Base-by-base conservation (phyloP, 2,888 invertebrate species). In the Scaptomyza polygonia region DNA sequence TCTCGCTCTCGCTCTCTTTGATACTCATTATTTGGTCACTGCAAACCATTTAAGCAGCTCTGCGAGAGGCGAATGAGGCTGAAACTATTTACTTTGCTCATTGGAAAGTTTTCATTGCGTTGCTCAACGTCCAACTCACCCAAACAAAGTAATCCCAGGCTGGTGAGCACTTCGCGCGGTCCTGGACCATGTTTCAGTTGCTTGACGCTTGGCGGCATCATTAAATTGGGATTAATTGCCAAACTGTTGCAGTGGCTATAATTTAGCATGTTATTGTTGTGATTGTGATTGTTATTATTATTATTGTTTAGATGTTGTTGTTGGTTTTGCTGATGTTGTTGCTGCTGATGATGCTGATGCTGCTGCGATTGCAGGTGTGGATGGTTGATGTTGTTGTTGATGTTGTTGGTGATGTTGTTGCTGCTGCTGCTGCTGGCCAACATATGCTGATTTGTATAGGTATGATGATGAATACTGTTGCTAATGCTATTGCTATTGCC, bases 131-230 rank as follows among this genome's bases (percentile, higher is more conserved):
- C 11, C 0, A 34, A 14, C 86, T 87, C 69, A 92, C 92, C 92
- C 78, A 98, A 93, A 89, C 97, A 97, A 78, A 98, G 92, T 47
- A 98, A 92, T 21, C 97, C 97, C 72, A 98, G 92, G 63, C 97
- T 97, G 53, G 97, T 96, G 61, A 97, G 93, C 91, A 96, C 96
- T 92, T 97, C 97, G 82, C 94, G 94, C 40, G 95, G 94, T 32
- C 95, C 95, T 91, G 93, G 90, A 91, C 93, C 86, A 93, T 93
- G 86, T 90, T 93, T 86, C 6, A 55, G 39, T 8, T 36, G 45
- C 39, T 68, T 73, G 0, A 21, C 49, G 29, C 42, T 77, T 27
- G 14, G 7, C 52, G 84, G 84, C 56, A 80, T 61, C 59, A 77
- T 53, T 1, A 76, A 61, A 45, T 76, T 76, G n/a, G 58, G 64